A percentile compares a stretch with the other conserved stretches of the same genome.
Conservation (phyloP, 2,888 invertebrate species). For the Abrostola triplasia region DNA sequence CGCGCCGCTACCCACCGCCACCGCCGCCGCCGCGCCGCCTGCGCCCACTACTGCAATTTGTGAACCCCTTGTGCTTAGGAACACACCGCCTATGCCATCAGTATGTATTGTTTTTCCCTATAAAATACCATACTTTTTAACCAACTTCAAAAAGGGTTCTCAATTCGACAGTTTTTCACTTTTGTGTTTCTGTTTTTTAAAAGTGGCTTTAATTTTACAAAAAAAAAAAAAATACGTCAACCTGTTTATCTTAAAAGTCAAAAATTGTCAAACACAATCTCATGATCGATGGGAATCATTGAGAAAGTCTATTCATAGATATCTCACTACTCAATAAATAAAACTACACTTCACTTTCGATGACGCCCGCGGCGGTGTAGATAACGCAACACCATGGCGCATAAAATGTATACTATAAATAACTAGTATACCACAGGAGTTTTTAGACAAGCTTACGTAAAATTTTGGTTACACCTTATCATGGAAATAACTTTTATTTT, state of each 20-base stretch:
- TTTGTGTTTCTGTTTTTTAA: too few species aligned
- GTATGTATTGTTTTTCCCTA: conserved; percentile 52
- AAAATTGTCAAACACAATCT: background rate
- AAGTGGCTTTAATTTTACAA: too few species aligned
- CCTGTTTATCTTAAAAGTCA: background rate
- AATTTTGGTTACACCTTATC: background rate
- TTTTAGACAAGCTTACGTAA: too few species aligned
- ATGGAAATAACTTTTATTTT: background rate
- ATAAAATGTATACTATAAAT: conserved; percentile 2
- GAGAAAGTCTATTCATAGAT: background rate
- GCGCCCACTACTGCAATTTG: conserved; percentile 60
- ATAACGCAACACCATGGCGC: background rate
- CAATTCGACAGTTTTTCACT: too few species aligned
- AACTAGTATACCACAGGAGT: background rate
- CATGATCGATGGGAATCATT: background rate
- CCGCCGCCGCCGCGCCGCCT: conserved; percentile 45
- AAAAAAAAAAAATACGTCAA: too few species aligned
- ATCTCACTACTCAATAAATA: conserved; percentile 1
- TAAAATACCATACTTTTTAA: too few species aligned
- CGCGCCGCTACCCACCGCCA: conserved; percentile 59
- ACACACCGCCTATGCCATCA: conserved; percentile 72
- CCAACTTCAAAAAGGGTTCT: too few species aligned
- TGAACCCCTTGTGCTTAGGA: conserved; percentile 73
- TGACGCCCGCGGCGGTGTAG: background rate
- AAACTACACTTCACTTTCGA: conserved; percentile 1